These are phyloP conservation scores for Scarus forsteni DNA, from an alignment of 2,797 vertebrate genomes.

Conservation along the genomic window DNA sequence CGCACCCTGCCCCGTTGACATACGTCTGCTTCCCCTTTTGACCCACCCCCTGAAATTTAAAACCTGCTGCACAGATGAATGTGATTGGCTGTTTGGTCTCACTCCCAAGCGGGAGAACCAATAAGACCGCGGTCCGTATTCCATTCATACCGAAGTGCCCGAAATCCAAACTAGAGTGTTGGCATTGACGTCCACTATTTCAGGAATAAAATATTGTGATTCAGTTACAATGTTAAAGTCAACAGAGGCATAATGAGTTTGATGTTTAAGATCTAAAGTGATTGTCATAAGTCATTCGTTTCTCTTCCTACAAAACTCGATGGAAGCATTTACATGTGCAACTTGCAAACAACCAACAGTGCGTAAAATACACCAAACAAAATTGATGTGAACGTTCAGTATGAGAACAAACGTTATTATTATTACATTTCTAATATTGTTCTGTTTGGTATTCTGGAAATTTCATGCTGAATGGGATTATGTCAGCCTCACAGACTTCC, in stretches of 20 bases:
- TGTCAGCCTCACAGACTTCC: background rate
- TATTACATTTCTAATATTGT: background rate
- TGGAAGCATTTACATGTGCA: background rate
- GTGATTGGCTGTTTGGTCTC: conserved; percentile 55
- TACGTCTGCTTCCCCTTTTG: conserved; percentile 11
- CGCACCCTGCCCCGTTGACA: conserved; percentile 42
- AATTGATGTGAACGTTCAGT: no score
- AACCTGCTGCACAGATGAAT: background rate
- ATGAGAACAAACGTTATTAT: no score
- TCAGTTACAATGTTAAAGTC: rapidly evolving
- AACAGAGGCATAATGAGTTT: background rate
- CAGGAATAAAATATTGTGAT: background rate
- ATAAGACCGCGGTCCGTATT: conserved; percentile 55
- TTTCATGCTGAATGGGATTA: background rate
- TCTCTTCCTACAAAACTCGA: background rate
- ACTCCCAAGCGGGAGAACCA: conserved; percentile 38
- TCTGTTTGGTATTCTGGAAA: background rate
- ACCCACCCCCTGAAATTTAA: conserved; percentile 27
- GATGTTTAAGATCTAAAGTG: background rate
- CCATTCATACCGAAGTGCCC: conserved; percentile 34
- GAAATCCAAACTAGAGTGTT: background rate
- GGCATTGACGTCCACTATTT: no score
- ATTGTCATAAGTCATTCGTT: background rate
- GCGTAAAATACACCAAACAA: background rate
- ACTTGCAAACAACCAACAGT: background rate